These are phyloP conservation scores for Coptotermes formosanus DNA, from an alignment of 1,140 invertebrate species.

Conservation along the genomic window DNA sequence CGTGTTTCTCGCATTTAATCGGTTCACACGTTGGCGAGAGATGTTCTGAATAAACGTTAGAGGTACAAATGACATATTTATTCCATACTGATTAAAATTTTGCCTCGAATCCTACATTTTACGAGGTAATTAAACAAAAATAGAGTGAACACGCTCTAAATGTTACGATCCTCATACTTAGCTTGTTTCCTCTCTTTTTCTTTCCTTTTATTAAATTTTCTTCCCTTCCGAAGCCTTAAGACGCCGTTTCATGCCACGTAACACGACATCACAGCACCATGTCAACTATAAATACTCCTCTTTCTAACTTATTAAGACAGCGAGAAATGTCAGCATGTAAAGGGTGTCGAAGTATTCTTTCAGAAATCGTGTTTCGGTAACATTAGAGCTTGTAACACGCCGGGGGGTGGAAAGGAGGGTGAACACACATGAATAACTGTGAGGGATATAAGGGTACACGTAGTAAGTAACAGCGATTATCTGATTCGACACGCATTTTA, in stretches of 20 bases:
- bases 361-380: constrained; percentile 1
- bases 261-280: neutral
- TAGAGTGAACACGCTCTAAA: no score
- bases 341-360: neutral
- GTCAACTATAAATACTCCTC: neutral
- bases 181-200: no score
- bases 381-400: neutral
- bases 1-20: no score
- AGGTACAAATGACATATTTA: no score
- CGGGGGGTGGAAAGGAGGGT: neutral
- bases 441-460: neutral
- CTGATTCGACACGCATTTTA: neutral
- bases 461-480: neutral
- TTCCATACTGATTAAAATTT: no score
- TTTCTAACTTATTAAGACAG: neutral
- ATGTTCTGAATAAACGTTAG: no score
- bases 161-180: no score
- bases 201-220: no score
- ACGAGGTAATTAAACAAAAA: no score
- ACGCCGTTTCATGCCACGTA: neutral
- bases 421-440: neutral
- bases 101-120: no score
- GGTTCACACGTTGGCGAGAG: no score
- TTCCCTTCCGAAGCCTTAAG: no score
- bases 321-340: neutral